Evolutionary conservation across 2,113 vertebrate genomes (phyloP).

Genomic region (Osmerus eperlanus): DNA sequence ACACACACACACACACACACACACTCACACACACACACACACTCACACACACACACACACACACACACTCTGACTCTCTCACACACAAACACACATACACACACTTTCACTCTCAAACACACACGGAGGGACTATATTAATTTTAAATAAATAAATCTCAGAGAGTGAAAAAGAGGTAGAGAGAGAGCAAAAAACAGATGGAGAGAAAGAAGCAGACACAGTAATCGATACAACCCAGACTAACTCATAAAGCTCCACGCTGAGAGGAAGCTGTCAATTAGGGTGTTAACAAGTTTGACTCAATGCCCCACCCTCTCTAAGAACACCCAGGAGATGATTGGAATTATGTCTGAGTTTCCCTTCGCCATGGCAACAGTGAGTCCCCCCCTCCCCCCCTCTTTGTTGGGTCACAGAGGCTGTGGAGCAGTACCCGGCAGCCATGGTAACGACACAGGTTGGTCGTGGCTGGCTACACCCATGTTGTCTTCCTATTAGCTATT

Average conservation of each 20-base stretch:
- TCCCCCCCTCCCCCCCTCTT: too few relatives aligned
- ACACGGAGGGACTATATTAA: slow-evolving; percentile 32
- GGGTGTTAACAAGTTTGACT: neutral
- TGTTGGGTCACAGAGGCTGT: too few relatives aligned
- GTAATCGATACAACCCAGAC: slow-evolving; percentile 56
- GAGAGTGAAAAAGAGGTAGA: slow-evolving; percentile 48
- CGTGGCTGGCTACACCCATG: too few relatives aligned
- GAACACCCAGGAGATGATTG: too few relatives aligned
- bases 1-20: too few relatives aligned
- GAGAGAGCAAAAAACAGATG: slow-evolving; percentile 18
- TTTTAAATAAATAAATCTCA: slow-evolving; percentile 59
- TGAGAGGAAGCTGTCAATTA: slow-evolving; percentile 16
- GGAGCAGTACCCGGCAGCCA: too few relatives aligned
- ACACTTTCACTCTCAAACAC: neutral
- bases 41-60: too few relatives aligned
- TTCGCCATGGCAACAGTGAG: too few relatives aligned
- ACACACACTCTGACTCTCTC: neutral
- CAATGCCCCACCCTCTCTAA: too few relatives aligned
- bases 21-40: too few relatives aligned
- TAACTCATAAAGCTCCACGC: slow-evolving; percentile 33
- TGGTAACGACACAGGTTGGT: too few relatives aligned
- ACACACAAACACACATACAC: slow-evolving; percentile 4
- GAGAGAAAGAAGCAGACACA: slow-evolving; percentile 47
- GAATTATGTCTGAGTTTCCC: too few relatives aligned
- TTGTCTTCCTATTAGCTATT: slow-evolving; percentile 58